phyloP scores from a whole-genome alignment of 2,113 vertebrate genomes.

The Dicerorhinus sumatrensis region DNA sequence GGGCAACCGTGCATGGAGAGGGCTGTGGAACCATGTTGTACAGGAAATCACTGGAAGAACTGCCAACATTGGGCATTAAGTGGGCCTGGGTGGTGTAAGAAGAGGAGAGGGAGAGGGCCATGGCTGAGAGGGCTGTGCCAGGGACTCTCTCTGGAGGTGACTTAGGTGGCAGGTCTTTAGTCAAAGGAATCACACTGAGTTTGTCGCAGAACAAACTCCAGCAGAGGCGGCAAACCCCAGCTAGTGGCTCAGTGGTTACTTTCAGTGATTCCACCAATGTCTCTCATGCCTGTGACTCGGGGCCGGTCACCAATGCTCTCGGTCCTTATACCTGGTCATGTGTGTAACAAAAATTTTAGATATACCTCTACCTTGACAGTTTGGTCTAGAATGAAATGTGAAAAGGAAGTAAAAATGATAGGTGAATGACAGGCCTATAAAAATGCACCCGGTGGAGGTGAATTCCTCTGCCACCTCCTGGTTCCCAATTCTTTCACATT shows the following conservation, averaged over 20 bases:
- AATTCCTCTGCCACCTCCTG: background rate
- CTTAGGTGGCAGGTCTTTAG: no score
- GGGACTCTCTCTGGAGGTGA: background rate
- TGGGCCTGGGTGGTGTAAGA: background rate
- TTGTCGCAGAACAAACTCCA: background rate
- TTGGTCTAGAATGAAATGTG: background rate
- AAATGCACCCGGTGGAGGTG: background rate
- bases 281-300: background rate
- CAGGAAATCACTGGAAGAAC: background rate
- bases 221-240: background rate
- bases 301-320: background rate
- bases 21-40: background rate
- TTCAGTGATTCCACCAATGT: background rate
- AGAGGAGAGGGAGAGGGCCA: no score
- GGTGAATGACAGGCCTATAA: no score
- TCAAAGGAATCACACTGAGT: background rate
- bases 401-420: background rate
- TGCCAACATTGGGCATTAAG: background rate
- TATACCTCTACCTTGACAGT: rapidly evolving
- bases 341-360: background rate
- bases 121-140: background rate
- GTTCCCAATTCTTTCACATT: background rate
- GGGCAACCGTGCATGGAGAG: background rate
- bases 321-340: background rate
- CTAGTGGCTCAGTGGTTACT: background rate